Evolutionary conservation across 1,140 invertebrate species (phyloP), one percentile per base, ranked within the genome.

Genomic region (Ips typographus): DNA sequence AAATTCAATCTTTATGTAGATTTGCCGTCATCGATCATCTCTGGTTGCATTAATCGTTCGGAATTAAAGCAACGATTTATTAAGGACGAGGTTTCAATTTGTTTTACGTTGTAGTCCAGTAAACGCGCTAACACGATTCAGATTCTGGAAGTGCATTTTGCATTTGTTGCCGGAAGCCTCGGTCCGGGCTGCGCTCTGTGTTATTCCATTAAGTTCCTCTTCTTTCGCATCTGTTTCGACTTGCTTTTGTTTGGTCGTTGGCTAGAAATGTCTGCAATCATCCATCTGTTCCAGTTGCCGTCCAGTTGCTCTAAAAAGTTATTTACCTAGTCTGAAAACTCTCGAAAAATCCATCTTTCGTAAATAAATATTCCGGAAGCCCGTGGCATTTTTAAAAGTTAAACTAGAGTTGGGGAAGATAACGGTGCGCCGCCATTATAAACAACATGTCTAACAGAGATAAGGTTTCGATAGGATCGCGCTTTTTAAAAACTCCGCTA

Each of bases 401-500:
- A 64, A 70, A 70, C 68, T 70, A 70, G 68, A 70, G 62, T 59
- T 49, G 53, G 22, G n/a, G 41, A 37, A 64, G 68, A 70, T 70
- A 65, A 65, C 59, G 68, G 55, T 22, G 36, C n/a, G 61, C 61
- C 40, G 61, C 68, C 67, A 65, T 65, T 74, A 74, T 73, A 72
- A 74, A 73, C 71, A 75, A 75, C 74, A 75, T 71, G 73, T 74
- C 74, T 73, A 70, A 70, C 41, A 52, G 59, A 73, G 74, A 75
- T 75, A 75, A 75, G 51, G 6, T 53, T 52, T 5, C 63, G 76
- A 78, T 77, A 76, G 42, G 60, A 77, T 77, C 77, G 62, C 51
- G 67, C 66, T 75, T 77, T 77, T 79, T 77, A 77, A 77, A 79
- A 78, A 78, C 72, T 75, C 75, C 74, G 70, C 77, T 68, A 80